Conservation (phyloP, 2,113 vertebrate genomes). For the Acinonyx jubatus region DNA sequence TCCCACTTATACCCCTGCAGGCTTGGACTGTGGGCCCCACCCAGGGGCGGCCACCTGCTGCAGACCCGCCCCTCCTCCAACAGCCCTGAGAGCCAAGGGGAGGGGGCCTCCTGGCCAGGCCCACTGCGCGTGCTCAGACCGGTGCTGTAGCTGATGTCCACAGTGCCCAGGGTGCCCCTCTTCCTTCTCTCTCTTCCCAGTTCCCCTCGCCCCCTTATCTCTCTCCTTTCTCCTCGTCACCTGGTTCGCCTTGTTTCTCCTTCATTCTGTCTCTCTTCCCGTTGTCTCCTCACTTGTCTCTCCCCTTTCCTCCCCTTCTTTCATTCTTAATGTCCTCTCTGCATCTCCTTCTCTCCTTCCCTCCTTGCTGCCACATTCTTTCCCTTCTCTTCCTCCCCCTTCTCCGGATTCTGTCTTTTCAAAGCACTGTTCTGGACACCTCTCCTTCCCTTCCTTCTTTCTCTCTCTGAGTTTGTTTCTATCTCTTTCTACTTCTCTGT, state of each 20-base stretch:
- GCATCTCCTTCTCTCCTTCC: fast-evolving
- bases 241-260: not conserved
- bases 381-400: not conserved
- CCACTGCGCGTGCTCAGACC: not conserved
- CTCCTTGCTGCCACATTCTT: not conserved
- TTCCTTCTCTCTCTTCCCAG: not conserved
- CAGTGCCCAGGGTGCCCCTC: fast-evolving
- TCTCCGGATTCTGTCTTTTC: not conserved
- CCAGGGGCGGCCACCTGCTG: conserved; percentile 84
- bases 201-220: fast-evolving
- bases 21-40: conserved; percentile 81
- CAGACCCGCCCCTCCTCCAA: conserved; percentile 74
- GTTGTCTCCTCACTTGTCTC: not conserved
- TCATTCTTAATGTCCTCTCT: not conserved
- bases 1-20: conserved; percentile 87
- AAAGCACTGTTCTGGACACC: fast-evolving
- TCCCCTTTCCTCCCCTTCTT: not conserved
- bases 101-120: conserved; percentile 79
- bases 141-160: not conserved
- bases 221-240: not conserved
- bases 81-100: conserved; percentile 67
- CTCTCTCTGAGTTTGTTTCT: not conserved
- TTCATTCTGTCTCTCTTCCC: fast-evolving
- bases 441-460: not conserved
- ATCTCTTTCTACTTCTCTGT: not conserved